Conservation (phyloP, 2,113 vertebrate species). For the Cyprinus carpio region DNA sequence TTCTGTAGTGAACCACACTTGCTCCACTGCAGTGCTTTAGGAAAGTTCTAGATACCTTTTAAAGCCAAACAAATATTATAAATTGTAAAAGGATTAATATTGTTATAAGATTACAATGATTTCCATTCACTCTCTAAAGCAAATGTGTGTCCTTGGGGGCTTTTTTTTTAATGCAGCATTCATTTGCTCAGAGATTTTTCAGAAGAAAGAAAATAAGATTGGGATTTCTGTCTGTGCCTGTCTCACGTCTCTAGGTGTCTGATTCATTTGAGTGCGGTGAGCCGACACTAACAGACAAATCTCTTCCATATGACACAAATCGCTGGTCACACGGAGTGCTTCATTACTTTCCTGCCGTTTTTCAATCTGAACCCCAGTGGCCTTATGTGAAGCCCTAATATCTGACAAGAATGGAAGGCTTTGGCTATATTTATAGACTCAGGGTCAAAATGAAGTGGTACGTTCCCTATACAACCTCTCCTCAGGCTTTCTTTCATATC, state of each 20-base stretch:
- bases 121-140: neutral
- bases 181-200: neutral
- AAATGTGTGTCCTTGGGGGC: neutral
- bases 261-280: constrained; percentile 28
- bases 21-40: neutral
- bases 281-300: constrained; percentile 13
- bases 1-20: neutral
- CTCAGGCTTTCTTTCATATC: neutral
- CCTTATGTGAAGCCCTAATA: neutral
- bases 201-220: neutral
- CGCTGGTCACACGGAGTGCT: constrained; percentile 8
- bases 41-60: neutral
- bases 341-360: constrained; percentile 6
- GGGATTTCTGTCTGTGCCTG: constrained; percentile 4
- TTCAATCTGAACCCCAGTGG: constrained; percentile 31
- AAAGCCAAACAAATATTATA: neutral
- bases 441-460: constrained; percentile 10
- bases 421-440: constrained; percentile 21
- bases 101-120: neutral
- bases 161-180: neutral
- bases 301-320: constrained; percentile 24
- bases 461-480: neutral
- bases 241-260: constrained; percentile 32
- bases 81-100: neutral
- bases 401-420: neutral